Base-by-base conservation (phyloP, 2,888 invertebrate genomes). In the Rotaria magnacalcarata region DNA sequence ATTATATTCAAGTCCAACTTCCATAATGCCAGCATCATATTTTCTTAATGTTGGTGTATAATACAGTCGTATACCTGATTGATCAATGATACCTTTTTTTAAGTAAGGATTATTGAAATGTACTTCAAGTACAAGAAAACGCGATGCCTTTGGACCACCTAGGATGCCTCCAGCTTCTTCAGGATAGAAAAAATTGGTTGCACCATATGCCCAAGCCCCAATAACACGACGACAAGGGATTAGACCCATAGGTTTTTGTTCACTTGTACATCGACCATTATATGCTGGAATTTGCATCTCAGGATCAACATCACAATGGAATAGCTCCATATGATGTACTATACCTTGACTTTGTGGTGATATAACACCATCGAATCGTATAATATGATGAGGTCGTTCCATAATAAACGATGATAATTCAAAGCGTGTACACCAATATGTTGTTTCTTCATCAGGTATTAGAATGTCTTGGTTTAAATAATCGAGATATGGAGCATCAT, bases 141-240 rank as follows among this genome's bases (percentile, higher is more conserved):
- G 94, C 90, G 96, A 96, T 89, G 94, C 95, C 84, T 93, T 92
- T 0, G 93, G 91, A 0, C 99, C 99, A 7, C 97, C 99, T 16
- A 99, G 93, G 0, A 97, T 96, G 86, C 96, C 92, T 0, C 98
- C 97, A 0, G 96, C 96, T 92, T 97, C 95, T 91, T 93, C 89
- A 2, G 93, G 93, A 88, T 92, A 92, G 5, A 88, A 87, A 85
- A 92, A 89, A 0, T 87, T 85, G 88, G 89, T 88, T 24, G 98
- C 98, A 0, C 99, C 99, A 97, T 99, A 98, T 0, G 99, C 98
- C 98, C 99, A 99, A 0, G 96, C 97, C 0, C 96, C 95, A 88
- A 96, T 93, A 0, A 97, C 96, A 91, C 95, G 93, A 88, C 94
- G 94, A 89, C 95, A 95, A 19, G 94, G 93, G 91, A 94, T 94